These are phyloP conservation scores for Scaeva pyrastri DNA, from an alignment of 2,888 invertebrate species.

Conservation along the genomic window DNA sequence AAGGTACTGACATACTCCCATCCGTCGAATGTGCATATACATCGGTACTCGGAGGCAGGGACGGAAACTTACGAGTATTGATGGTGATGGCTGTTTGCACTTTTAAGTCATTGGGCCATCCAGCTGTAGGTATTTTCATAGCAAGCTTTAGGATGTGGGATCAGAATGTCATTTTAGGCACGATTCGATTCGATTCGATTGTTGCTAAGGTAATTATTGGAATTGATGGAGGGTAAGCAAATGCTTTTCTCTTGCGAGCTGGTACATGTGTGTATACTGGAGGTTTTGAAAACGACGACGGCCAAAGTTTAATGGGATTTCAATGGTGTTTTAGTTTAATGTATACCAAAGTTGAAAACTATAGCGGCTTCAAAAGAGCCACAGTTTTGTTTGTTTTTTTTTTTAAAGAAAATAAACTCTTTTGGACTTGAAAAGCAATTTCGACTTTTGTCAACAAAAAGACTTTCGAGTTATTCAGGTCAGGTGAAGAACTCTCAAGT, in stretches of 20 bases:
- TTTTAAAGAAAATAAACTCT: too few species aligned
- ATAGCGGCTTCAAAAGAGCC: background rate
- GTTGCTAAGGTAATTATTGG: slow-evolving; percentile 28
- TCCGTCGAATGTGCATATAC: background rate
- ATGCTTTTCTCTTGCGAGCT: background rate
- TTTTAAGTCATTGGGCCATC: slow-evolving; percentile 2
- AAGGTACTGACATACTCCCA: background rate
- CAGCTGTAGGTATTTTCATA: background rate
- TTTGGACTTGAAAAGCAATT: too few species aligned
- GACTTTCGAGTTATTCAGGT: too few species aligned
- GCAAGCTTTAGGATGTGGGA: slow-evolving; percentile 9
- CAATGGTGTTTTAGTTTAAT: background rate
- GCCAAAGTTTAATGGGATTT: slow-evolving; percentile 2
- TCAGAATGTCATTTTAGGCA: slow-evolving; percentile 30
- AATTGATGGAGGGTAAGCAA: slow-evolving; percentile 14
- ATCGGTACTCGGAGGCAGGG: too few species aligned
- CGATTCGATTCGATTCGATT: slow-evolving; percentile 33
- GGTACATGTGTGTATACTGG: too few species aligned
- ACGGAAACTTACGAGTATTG: background rate
- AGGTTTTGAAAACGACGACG: background rate
- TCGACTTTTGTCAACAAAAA: too few species aligned
- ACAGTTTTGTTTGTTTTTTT: too few species aligned
- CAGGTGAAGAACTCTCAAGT: too few species aligned
- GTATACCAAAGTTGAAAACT: background rate
- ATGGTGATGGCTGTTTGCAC: slow-evolving; percentile 29